Percentiles rank a stretch among this genome's conserved stretches.
Evolutionary conservation across 2,797 vertebrate genomes (phyloP).

Genomic region (Hirundo rustica): DNA sequence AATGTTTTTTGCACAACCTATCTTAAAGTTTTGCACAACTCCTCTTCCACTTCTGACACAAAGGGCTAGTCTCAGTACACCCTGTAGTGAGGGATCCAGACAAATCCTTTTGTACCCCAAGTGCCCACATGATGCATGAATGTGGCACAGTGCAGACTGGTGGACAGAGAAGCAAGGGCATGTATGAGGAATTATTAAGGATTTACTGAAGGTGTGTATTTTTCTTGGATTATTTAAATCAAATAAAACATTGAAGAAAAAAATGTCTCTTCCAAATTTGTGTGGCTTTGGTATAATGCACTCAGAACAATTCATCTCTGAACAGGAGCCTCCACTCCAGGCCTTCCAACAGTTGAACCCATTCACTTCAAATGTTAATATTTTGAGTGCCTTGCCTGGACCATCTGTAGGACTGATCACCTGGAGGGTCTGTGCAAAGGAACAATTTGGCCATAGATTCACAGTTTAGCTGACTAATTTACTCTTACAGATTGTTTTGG

Average conservation of each 20-base stretch:
- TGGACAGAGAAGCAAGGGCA: accelerated
- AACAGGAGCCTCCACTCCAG: neutral
- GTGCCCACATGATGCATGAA: accelerated
- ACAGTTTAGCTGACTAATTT: neutral
- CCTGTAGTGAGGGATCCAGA: neutral
- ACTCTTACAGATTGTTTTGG: neutral
- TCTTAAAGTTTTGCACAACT: neutral
- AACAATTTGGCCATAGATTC: neutral
- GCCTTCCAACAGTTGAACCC: neutral
- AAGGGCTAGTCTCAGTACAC: neutral
- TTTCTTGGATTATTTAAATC: neutral
- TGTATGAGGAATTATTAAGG: neutral
- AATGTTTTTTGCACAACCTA: neutral
- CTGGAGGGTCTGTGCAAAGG: neutral
- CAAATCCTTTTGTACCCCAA: neutral
- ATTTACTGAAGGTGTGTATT: neutral
- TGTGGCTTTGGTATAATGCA: neutral
- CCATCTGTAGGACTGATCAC: neutral
- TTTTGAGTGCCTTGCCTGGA: neutral
- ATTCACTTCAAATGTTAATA: neutral
- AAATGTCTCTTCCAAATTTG: neutral
- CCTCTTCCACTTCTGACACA: neutral
- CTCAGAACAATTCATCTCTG: neutral
- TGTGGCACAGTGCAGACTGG: neutral
- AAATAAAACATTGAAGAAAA: accelerated